These are phyloP conservation scores for Pseudococcus longispinus DNA, from an alignment of 2,888 invertebrate genomes.

Conservation along the genomic window DNA sequence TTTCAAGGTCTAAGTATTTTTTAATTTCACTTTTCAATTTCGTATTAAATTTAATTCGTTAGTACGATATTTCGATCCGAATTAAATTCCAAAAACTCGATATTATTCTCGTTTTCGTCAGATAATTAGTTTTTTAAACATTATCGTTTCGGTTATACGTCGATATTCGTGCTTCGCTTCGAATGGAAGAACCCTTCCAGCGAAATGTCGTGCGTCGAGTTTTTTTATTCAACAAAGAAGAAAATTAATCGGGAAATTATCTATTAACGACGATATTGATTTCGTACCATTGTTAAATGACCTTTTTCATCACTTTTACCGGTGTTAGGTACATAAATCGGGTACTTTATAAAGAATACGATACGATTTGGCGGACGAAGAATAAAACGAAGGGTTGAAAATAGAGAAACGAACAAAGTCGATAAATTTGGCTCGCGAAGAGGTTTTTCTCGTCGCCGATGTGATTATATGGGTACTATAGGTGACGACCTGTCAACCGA, in stretches of 20 bases:
- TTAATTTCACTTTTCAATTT: not conserved
- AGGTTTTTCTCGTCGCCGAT: not conserved
- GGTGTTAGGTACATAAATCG: not conserved
- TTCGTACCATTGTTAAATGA: not conserved
- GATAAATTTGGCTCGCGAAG: slow-evolving; percentile 12
- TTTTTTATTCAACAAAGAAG: not conserved
- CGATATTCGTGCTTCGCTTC: not conserved
- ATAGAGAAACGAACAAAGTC: not conserved
- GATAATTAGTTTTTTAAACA: not conserved
- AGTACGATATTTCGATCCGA: not conserved
- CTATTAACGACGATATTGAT: not conserved
- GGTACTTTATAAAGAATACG: not conserved
- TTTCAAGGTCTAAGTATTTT: too few species aligned
- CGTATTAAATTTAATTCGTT: not conserved
- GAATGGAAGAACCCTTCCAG: not conserved
- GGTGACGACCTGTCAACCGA: not conserved
- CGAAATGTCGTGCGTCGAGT: not conserved
- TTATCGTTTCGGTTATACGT: not conserved
- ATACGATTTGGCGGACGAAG: not conserved
- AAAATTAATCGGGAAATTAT: slow-evolving; percentile 12
- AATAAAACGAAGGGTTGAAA: not conserved
- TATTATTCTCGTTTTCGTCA: too few species aligned
- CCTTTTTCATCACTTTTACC: not conserved
- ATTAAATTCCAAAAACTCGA: not conserved
- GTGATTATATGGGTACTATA: not conserved